A percentile compares a stretch with the other conserved stretches of the same genome.
Evolutionary conservation across 2,888 invertebrate species (phyloP).

Genomic region (Hesperia comma): DNA sequence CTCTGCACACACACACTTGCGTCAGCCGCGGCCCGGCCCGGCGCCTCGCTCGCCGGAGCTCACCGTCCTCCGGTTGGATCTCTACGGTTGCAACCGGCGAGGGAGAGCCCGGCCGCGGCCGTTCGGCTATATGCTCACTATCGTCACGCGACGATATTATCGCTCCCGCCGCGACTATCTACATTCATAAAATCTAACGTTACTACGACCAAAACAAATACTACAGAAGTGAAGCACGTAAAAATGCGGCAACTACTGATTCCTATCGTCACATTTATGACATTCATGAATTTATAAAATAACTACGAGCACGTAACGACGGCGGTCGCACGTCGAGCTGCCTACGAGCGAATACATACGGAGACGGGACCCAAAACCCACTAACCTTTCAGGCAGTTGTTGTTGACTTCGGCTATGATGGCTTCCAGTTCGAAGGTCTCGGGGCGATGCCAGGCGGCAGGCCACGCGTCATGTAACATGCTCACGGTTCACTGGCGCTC

Average conservation of each 20-base stretch:
- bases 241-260: background rate
- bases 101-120: background rate
- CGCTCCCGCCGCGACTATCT: background rate
- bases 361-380: constrained; percentile 16
- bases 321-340: background rate
- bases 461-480: constrained; percentile 76
- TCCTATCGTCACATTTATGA: background rate
- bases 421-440: constrained; percentile 69
- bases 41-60: constrained; percentile 29
- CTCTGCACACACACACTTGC: constrained; percentile 65
- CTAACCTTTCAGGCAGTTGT: constrained; percentile 67
- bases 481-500: constrained; percentile 44
- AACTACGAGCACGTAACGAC: constrained; percentile 5
- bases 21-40: constrained; percentile 37
- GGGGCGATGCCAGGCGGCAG: constrained; percentile 58
- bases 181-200: background rate
- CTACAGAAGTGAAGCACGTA: background rate
- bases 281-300: background rate
- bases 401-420: constrained; percentile 73
- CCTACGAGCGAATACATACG: background rate
- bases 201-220: background rate
- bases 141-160: background rate
- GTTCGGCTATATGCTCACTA: background rate
- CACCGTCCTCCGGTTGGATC: constrained; percentile 16
- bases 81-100: background rate